Evolutionary conservation across 2,797 vertebrate genomes (phyloP).

Genomic region (Tenualosa thibaudeaui): DNA sequence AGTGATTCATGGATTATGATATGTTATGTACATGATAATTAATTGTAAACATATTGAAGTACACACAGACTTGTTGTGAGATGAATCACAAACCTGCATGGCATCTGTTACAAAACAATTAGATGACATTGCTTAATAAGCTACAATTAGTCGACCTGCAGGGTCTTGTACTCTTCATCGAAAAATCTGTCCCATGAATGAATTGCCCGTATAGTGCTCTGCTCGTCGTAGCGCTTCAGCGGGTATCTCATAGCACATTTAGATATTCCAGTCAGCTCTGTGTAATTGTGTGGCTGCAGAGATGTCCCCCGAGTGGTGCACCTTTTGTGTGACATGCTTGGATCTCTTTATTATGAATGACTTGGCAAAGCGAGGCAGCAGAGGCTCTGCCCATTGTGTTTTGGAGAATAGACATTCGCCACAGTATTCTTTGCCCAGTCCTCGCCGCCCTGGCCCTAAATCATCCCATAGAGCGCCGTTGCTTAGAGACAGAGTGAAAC

Average conservation of each 20-base stretch:
- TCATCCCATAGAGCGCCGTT: neutral
- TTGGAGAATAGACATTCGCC: slow-evolving; percentile 20
- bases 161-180: neutral
- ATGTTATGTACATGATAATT: neutral
- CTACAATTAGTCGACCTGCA: neutral
- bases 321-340: slow-evolving; percentile 27
- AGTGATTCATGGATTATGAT: neutral
- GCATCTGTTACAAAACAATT: neutral
- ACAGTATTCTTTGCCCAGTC: slow-evolving; percentile 20
- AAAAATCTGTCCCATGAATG: neutral
- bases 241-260: slow-evolving; percentile 19
- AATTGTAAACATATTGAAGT: neutral
- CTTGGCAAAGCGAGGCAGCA: neutral
- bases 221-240: neutral
- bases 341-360: slow-evolving; percentile 27
- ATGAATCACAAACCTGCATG: neutral
- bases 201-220: neutral
- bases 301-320: slow-evolving; percentile 14
- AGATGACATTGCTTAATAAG: neutral
- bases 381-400: slow-evolving; percentile 20
- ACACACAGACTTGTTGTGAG: neutral
- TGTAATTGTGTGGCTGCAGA: slow-evolving; percentile 17
- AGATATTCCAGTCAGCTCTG: slow-evolving; percentile 20
- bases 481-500: slow-evolving; percentile 28
- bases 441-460: neutral